A percentile compares a stretch with the other conserved stretches of the same genome.
phyloP scores from a whole-genome alignment of 2,797 vertebrate species.

The Tokudaia tokunoshimensis region DNA sequence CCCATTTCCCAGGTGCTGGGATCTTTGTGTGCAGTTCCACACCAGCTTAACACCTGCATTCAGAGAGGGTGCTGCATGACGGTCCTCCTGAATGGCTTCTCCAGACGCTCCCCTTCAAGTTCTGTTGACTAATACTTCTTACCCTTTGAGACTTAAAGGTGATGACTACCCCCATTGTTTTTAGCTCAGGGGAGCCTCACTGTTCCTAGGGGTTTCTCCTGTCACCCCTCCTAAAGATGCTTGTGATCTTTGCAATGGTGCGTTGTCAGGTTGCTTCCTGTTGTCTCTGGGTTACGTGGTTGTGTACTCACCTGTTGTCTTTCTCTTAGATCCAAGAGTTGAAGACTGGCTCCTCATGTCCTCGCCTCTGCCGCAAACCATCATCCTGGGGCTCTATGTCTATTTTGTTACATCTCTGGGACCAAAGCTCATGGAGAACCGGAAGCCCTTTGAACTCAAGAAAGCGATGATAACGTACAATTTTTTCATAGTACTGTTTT shows the following conservation, averaged over 20 bases:
- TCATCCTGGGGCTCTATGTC: slow-evolving; percentile 93
- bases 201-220: not conserved
- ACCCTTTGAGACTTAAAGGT: not conserved
- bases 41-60: not conserved
- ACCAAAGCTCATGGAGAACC: slow-evolving; percentile 97
- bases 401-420: slow-evolving; percentile 96
- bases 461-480: slow-evolving; percentile 94
- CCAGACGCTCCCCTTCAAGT: not conserved
- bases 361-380: slow-evolving; percentile 93
- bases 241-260: not conserved
- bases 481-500: slow-evolving; percentile 94
- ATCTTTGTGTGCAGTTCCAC: not conserved
- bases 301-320: slow-evolving; percentile 40
- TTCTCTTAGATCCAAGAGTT: slow-evolving; percentile 92
- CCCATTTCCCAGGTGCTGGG: not conserved
- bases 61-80: not conserved
- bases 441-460: slow-evolving; percentile 95
- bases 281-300: not conserved
- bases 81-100: not conserved
- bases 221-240: not conserved
- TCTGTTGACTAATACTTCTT: not conserved
- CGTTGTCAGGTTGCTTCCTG: not conserved
- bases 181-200: not conserved
- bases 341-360: slow-evolving; percentile 95
- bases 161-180: not conserved